These are phyloP conservation scores for Chaenocephalus aceratus DNA, from an alignment of 2,113 vertebrate species.

Conservation along the genomic window DNA sequence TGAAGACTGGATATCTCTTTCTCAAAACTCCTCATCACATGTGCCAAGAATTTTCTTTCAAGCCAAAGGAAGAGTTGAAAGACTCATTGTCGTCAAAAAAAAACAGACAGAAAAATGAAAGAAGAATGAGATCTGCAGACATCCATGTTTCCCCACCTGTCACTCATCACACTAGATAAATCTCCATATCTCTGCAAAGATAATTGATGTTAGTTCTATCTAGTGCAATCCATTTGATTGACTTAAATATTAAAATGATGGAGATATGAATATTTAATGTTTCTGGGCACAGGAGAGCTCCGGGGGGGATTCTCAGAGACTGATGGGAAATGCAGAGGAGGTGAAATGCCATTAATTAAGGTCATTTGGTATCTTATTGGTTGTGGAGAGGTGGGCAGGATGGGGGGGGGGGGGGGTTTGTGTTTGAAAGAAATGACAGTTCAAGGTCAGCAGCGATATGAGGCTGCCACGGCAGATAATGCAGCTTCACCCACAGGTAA, in stretches of 20 bases:
- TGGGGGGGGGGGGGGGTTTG: neutral
- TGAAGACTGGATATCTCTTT: conserved; percentile 32
- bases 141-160: conserved; percentile 49
- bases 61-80: conserved; percentile 44
- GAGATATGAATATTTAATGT: conserved; percentile 72
- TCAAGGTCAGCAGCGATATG: conserved; percentile 63
- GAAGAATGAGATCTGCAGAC: conserved; percentile 14
- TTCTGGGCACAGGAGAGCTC: conserved; percentile 47
- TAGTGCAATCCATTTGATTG: conserved; percentile 61
- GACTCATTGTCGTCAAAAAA: conserved; percentile 29
- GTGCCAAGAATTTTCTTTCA: conserved; percentile 46
- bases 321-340: conserved; percentile 60
- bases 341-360: conserved; percentile 66
- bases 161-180: conserved; percentile 64
- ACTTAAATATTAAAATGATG: conserved; percentile 69
- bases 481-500: conserved; percentile 30
- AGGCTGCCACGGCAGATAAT: conserved; percentile 36
- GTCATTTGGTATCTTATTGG: conserved; percentile 58
- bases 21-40: conserved; percentile 42
- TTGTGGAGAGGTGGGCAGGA: conserved; percentile 6
- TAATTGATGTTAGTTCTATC: conserved; percentile 70
- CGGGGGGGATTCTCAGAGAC: conserved; percentile 33
- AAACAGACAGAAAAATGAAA: neutral
- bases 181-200: conserved; percentile 37
- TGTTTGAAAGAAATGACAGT: conserved; percentile 41